phyloP scores from a whole-genome alignment of 2,888 invertebrate species.

The Sphinx pinastri region DNA sequence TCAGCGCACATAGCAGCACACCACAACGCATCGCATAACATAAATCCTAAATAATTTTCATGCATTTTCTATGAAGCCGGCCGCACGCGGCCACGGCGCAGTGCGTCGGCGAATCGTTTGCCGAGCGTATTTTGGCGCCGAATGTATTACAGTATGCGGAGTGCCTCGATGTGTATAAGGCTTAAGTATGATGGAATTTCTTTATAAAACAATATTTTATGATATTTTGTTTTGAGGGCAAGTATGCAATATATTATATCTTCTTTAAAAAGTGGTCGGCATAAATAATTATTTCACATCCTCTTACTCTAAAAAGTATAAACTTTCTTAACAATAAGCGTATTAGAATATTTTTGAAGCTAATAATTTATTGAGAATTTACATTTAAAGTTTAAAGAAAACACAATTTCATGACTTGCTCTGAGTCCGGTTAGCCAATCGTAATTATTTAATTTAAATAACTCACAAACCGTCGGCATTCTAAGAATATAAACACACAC shows the following conservation, averaged over 20 bases:
- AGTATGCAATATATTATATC: not conserved
- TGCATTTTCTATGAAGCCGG: not conserved
- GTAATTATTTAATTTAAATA: too few relatives aligned
- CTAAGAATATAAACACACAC: too few relatives aligned
- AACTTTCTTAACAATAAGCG: too few relatives aligned
- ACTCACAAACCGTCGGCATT: too few relatives aligned
- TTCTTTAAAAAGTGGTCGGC: too few relatives aligned
- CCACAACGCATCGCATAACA: conserved; percentile 1
- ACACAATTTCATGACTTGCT: too few relatives aligned
- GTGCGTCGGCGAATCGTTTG: not conserved
- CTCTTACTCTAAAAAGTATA: too few relatives aligned
- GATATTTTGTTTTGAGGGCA: not conserved
- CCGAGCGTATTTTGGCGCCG: not conserved
- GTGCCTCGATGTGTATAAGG: not conserved
- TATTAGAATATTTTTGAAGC: too few relatives aligned
- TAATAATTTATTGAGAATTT: too few relatives aligned
- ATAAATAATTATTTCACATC: too few relatives aligned
- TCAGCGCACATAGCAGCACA: not conserved
- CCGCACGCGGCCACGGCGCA: not conserved
- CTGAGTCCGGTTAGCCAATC: too few relatives aligned
- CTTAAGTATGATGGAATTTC: not conserved
- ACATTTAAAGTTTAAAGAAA: too few relatives aligned
- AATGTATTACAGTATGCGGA: not conserved
- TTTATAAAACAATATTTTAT: not conserved
- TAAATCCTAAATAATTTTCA: conserved; percentile 19